Conservation (phyloP, 2,113 vertebrate genomes). For the rat (Rattus norvegicus) region GRCr8 NC_086033.1:101899001-101899500, state of each 20-base stretch:
- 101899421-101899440: not conserved
- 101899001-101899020: not conserved
- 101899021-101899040: rapidly evolving
- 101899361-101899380: not conserved
- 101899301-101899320: not conserved
- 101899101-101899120: not conserved
- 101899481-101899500: not conserved
- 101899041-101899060: not conserved
- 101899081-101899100: not conserved
- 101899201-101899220: not conserved
- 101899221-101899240: not conserved
- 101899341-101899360: not conserved
- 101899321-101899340: not conserved
- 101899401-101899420: not conserved
- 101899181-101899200: not conserved
- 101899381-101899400: not conserved
- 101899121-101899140: no score
- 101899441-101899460: constrained; percentile 26
- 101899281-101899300: not conserved
- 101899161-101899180: not conserved
- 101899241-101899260: not conserved
- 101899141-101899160: not conserved
- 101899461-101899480: not conserved
- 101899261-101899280: not conserved
- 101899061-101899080: not conserved